Evolutionary conservation across 2,888 invertebrate species (phyloP), one percentile per base, ranked within the genome.

Genomic region (Augiades crinisus): DNA sequence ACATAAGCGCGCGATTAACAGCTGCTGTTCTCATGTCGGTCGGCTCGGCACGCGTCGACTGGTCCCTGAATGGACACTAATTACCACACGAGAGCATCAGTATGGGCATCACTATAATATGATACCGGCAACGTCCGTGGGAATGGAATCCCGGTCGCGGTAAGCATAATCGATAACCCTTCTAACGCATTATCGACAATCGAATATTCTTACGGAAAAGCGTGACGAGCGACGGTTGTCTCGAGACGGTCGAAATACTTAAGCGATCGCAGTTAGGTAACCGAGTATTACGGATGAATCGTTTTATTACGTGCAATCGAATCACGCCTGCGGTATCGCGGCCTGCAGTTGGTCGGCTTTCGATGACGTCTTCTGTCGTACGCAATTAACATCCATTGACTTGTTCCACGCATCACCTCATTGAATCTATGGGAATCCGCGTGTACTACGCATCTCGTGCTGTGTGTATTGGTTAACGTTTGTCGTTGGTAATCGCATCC

Each of bases 321-420:
- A 45, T 52, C 51, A 45, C 45, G 51, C 37, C 44, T 21, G 44
- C 37, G 30, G 37, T 16, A 37, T 17, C 51, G 41, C 40, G 24
- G 31, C 30, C 30, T 34, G 22, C 51, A 19, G 50, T 50, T 50
- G 50, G 43, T 47, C 63, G 70, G 66, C 66, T 67, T 61, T 61
- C 68, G 66, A 65, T 74, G 75, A 75, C 72, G 75, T 73, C 72
- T 73, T 22, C 43, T 47, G 69, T 68, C 74, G 70, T 65, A 72
- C 70, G 72, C 72, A 78, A 81, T 82, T 81, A 77, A 72, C 72
- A 71, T 69, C 68, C 75, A 78, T 81, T 82, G 78, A 77, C 76
- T n/a, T 74, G 70, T 65, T 51, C 57, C 54, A 56, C 57, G 37
- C 53, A 61, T 79, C 75, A 72, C 72, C 57, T 72, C 62, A 31